phyloP scores from a whole-genome alignment of 1,140 invertebrate genomes.

The Cepaea nemoralis region DNA sequence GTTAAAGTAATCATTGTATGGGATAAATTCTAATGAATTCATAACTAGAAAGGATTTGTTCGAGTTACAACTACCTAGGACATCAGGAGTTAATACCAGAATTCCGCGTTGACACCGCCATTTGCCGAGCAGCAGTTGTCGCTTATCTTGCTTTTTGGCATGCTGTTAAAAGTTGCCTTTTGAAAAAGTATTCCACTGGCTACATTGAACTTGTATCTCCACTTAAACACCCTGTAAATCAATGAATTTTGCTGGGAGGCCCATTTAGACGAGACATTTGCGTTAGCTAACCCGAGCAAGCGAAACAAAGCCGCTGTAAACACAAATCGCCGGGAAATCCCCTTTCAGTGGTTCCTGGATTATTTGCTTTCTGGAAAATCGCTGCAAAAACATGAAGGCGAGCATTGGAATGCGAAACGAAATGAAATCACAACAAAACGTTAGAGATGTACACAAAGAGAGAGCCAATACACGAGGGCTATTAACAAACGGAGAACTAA shows the following conservation, averaged over 20 bases:
- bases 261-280: constrained; percentile 20
- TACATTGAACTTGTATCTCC: neutral
- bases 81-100: neutral
- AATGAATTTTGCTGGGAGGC: constrained; percentile 11
- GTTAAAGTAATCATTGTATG: no score
- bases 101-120: neutral
- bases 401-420: constrained; percentile 12
- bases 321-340: constrained; percentile 16
- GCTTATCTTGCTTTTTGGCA: neutral
- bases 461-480: constrained; percentile 7
- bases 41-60: no score
- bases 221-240: constrained; percentile 11
- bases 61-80: no score
- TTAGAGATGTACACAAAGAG: neutral
- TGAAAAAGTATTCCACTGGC: neutral
- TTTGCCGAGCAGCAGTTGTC: neutral
- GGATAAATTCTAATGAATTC: no score
- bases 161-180: neutral
- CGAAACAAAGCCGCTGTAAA: neutral
- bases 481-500: constrained; percentile 15
- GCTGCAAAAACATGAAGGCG: constrained; percentile 19
- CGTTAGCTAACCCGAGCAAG: constrained; percentile 8
- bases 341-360: constrained; percentile 9
- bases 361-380: constrained; percentile 14
- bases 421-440: constrained; percentile 18